These are phyloP conservation scores for Agriopis marginaria DNA, from an alignment of 2,888 invertebrate genomes.

Conservation along the genomic window DNA sequence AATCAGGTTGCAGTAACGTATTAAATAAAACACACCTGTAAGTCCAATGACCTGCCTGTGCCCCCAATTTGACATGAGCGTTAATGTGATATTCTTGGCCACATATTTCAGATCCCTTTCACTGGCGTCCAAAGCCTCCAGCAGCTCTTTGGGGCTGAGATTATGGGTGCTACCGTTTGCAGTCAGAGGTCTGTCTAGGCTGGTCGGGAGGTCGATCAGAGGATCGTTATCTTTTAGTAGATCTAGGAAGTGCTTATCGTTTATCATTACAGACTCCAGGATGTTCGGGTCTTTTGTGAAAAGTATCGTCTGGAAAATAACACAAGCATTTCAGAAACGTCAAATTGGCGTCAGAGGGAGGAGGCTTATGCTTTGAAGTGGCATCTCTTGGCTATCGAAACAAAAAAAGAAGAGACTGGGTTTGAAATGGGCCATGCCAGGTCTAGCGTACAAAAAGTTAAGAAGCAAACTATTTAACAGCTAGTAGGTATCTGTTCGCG, in stretches of 20 bases:
- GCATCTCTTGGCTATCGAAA: no score
- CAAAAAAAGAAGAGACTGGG: no score
- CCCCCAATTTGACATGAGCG: slow-evolving; percentile 89
- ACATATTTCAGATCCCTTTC: slow-evolving; percentile 67
- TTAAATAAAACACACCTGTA: slow-evolving; percentile 68
- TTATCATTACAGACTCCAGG: slow-evolving; percentile 81
- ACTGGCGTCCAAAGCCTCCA: slow-evolving; percentile 53
- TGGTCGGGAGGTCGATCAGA: slow-evolving; percentile 52
- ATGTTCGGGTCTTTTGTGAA: slow-evolving; percentile 93
- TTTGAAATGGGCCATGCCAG: no score
- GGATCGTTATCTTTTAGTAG: slow-evolving; percentile 75
- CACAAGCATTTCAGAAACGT: no score
- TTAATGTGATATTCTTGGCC: slow-evolving; percentile 80
- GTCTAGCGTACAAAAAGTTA: no score
- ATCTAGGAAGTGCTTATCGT: slow-evolving; percentile 76
- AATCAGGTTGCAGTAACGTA: not conserved
- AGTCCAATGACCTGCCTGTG: slow-evolving; percentile 86
- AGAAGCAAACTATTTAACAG: no score
- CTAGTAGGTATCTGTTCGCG: no score
- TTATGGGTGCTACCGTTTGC: slow-evolving; percentile 76
- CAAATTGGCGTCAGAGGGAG: no score
- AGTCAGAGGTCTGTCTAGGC: slow-evolving; percentile 85
- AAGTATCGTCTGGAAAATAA: slow-evolving; percentile 90
- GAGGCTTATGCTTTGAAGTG: no score
- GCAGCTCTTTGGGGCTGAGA: slow-evolving; percentile 59